phyloP scores from a whole-genome alignment of 2,888 invertebrate species.

The Cosmopolites sordidus region DNA sequence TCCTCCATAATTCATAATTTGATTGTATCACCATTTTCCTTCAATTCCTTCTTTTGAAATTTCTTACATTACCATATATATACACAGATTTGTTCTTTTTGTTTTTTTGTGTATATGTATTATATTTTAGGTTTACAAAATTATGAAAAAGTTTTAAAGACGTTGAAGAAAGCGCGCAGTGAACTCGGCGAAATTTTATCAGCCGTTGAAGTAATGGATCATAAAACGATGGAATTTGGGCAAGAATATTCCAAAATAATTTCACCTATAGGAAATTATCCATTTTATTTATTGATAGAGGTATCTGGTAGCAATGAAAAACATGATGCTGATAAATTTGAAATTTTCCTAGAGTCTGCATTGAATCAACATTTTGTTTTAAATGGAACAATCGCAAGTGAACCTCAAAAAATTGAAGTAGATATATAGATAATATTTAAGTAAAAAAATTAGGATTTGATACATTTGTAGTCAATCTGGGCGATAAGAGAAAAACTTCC shows the following conservation, averaged over 20 bases:
- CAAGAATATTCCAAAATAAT: conserved; percentile 56
- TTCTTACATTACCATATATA: too few relatives aligned
- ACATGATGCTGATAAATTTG: conserved; percentile 85
- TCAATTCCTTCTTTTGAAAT: too few relatives aligned
- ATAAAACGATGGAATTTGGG: conserved; percentile 61
- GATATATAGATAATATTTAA: too few relatives aligned
- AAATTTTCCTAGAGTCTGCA: conserved; percentile 66
- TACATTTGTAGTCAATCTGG: conserved; percentile 71
- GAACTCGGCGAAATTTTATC: conserved; percentile 86
- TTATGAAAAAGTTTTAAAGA: conserved; percentile 73
- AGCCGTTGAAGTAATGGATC: conserved; percentile 92
- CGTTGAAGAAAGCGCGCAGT: conserved; percentile 68
- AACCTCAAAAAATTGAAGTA: conserved; percentile 72
- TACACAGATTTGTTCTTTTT: too few relatives aligned
- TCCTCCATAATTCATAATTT: too few relatives aligned
- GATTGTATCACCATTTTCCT: too few relatives aligned
- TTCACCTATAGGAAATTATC: conserved; percentile 62
- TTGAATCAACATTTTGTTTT: conserved; percentile 66
- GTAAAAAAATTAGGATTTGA: too few relatives aligned
- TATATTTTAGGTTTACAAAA: conserved; percentile 61
- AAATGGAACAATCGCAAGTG: conserved; percentile 80
- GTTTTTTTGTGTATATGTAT: too few relatives aligned
- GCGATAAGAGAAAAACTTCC: conserved; percentile 77
- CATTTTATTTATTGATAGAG: conserved; percentile 82
- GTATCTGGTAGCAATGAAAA: conserved; percentile 76